Evolutionary conservation across 2,888 invertebrate genomes (phyloP), one percentile per base, ranked within the genome.

Genomic region (Ligdia adustata): DNA sequence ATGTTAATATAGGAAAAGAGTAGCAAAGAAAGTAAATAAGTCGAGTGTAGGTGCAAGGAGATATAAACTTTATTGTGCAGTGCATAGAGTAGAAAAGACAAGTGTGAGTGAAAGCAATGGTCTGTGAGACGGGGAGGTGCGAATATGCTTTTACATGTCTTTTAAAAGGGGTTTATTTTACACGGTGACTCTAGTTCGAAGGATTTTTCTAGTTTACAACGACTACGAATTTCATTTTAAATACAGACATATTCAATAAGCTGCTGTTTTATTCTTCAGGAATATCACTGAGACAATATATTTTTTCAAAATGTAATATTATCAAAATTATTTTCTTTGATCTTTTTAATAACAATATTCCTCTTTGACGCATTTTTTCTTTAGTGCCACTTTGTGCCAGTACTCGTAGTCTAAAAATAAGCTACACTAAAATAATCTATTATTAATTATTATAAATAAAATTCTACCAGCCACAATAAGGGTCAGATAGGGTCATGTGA

Each of bases 1-100:
- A 73, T 77, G 77, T 78, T 66, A 41, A 47, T 33, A 79, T 69
- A 69, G 71, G 71, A 65, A 78, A 78, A 75, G 73, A 78, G 69
- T 61, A 70, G 75, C 74, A 76, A 84, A 79, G 78, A 68, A 57
- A 78, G 78, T 75, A 44, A 47, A 22, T n/a, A 7, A 22, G n/a
- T 6, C n/a, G 7, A 22, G 55, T 72, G 69, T 66, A 71, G 71
- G 88, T 88, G 87, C 88, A 71, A 79, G 81, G 83, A 87, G 78
- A 72, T 74, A 78, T 76, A 84, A 87, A 84, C 73, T 68, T 81
- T 82, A 82, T 72, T 70, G 88, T 88, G 88, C 88, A 79, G 88
- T 88, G 88, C 88, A 82, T 73, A 86, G 71, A 86, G 76, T 82
- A 69, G 79, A 85, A 81, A 84, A 76, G 72, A 73, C 61, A 72